phyloP scores from a whole-genome alignment of 1,140 invertebrate genomes.

The Drosophila melanogaster region Release_6_plus_ISO1_MT NT_037436.4:10312501-10313000 shows the following conservation, averaged over 20 bases:
- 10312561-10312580: conserved; percentile 83
- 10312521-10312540: conserved; percentile 35
- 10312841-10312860: conserved; percentile 4
- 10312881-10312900: neutral
- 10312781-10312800: conserved; percentile 5
- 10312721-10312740: conserved; percentile 52
- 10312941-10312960: no score
- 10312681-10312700: conserved; percentile 83
- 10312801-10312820: neutral
- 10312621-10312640: conserved; percentile 63
- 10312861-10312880: neutral
- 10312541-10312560: conserved; percentile 79
- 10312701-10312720: conserved; percentile 82
- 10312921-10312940: no score
- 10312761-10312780: conserved; percentile 42
- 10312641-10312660: conserved; percentile 56
- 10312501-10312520: conserved; percentile 19
- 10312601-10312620: conserved; percentile 49
- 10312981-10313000: neutral
- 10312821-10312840: neutral
- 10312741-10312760: conserved; percentile 50
- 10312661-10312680: conserved; percentile 41
- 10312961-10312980: neutral
- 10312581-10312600: conserved; percentile 74
- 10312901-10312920: neutral